phyloP scores from a whole-genome alignment of 2,888 invertebrate species.

The Apomyelois bistriatella region DNA sequence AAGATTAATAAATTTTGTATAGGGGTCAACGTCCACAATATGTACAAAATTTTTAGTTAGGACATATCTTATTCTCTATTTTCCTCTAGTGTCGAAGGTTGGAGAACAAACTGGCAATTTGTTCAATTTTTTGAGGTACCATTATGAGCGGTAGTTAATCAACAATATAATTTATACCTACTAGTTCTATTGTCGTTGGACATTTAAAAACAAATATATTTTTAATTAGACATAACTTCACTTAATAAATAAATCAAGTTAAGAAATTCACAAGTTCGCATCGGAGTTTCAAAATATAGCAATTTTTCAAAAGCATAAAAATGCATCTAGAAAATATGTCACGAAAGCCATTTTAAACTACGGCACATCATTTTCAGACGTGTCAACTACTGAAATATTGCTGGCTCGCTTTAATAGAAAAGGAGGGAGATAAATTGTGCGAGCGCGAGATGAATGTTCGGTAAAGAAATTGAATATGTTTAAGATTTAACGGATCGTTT shows the following conservation, averaged over 20 bases:
- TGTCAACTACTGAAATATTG: conserved; percentile 38
- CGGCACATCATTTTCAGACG: conserved; percentile 11
- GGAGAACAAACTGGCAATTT: too few relatives aligned
- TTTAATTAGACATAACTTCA: neutral
- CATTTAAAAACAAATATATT: neutral
- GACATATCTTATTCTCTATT: too few relatives aligned
- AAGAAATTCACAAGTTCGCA: neutral
- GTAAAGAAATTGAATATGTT: conserved; percentile 21
- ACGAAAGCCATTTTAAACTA: conserved; percentile 12
- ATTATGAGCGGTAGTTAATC: too few relatives aligned
- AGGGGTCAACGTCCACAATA: too few relatives aligned
- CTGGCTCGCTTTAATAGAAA: conserved; percentile 38
- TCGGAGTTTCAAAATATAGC: neutral
- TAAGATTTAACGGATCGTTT: conserved; percentile 4
- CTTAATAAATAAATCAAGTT: neutral
- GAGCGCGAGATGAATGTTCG: conserved; percentile 26
- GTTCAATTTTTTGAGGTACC: too few relatives aligned
- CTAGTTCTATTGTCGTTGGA: too few relatives aligned
- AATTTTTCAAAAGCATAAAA: neutral
- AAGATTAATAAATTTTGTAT: too few relatives aligned
- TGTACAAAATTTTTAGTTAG: too few relatives aligned
- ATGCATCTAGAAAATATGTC: conserved; percentile 7
- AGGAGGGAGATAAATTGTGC: conserved; percentile 45
- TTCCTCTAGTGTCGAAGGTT: too few relatives aligned
- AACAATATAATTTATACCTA: too few relatives aligned